Percentiles rank a stretch among this genome's conserved stretches.
Conservation (phyloP, 2,797 vertebrate genomes). For the Spinibarbus caldwelli region DNA sequence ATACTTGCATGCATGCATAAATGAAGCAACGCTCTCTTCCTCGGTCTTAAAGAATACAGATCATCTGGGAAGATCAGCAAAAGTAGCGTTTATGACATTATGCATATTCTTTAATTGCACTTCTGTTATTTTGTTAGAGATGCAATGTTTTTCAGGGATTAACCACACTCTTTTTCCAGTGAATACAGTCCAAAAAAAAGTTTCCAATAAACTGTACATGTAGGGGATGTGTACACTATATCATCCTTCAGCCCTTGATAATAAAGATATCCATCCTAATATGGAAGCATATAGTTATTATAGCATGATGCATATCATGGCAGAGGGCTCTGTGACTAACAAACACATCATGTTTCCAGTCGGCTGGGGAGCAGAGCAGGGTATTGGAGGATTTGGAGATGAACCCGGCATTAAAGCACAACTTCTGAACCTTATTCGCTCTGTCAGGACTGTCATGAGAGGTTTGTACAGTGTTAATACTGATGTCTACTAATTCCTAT, state of each 20-base stretch:
- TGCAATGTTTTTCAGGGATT: background rate
- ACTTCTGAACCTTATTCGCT: slow-evolving; percentile 90
- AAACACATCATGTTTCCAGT: slow-evolving; percentile 74
- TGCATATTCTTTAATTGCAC: background rate
- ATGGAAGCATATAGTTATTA: background rate
- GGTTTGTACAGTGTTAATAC: slow-evolving; percentile 71
- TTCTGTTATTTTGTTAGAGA: background rate
- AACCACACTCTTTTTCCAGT: background rate
- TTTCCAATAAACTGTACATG: background rate
- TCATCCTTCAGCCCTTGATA: background rate
- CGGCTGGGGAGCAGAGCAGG: slow-evolving; percentile 92
- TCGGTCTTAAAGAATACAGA: background rate
- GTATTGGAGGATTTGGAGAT: slow-evolving; percentile 93
- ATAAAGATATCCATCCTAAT: background rate
- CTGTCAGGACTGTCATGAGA: slow-evolving; percentile 94
- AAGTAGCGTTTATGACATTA: background rate
- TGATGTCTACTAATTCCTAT: background rate
- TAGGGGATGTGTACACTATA: background rate
- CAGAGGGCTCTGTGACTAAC: background rate
- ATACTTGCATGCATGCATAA: background rate
- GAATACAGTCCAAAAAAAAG: background rate
- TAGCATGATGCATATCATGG: background rate
- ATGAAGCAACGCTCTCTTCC: background rate
- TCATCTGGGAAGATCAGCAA: background rate
- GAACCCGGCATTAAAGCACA: slow-evolving; percentile 95